Percentiles rank a stretch among this genome's conserved stretches.
phyloP scores from a whole-genome alignment of 2,888 invertebrate species.

The Exephanes ischioxanthus region DNA sequence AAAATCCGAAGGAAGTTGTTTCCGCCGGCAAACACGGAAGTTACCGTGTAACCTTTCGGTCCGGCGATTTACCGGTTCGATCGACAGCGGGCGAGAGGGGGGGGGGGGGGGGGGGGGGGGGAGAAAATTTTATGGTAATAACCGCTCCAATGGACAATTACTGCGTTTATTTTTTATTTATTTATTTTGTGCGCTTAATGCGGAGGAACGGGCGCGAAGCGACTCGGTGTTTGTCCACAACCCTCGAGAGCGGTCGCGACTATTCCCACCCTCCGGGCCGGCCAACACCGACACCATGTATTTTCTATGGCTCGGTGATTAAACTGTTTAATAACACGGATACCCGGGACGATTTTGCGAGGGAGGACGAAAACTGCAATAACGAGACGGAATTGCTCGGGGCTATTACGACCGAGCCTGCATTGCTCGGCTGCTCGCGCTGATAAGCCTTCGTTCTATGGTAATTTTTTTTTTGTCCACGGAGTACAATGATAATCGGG shows the following conservation, averaged over 20 bases:
- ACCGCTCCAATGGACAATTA: neutral
- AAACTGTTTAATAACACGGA: conserved; percentile 81
- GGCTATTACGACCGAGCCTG: neutral
- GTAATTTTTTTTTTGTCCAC: neutral
- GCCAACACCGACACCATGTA: conserved; percentile 34
- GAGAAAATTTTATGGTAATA: neutral
- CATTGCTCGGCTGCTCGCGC: neutral
- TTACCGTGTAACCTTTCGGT: neutral
- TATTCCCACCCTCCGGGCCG: conserved; percentile 7
- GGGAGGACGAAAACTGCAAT: conserved; percentile 34
- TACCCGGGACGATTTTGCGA: conserved; percentile 66
- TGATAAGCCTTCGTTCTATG: neutral
- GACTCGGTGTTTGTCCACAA: neutral
- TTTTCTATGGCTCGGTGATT: conserved; percentile 79
- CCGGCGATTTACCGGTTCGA: no score
- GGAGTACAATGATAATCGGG: neutral
- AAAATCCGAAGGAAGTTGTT: no score
- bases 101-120: neutral
- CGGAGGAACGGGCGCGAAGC: neutral
- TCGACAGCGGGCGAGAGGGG: neutral
- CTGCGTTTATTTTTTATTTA: neutral
- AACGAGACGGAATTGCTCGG: conserved; percentile 18
- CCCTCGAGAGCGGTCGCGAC: neutral
- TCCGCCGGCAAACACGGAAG: no score
- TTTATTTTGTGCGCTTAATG: neutral